phyloP scores from a whole-genome alignment of 1,140 invertebrate genomes.

The Lepidotrigona ventralis region DNA sequence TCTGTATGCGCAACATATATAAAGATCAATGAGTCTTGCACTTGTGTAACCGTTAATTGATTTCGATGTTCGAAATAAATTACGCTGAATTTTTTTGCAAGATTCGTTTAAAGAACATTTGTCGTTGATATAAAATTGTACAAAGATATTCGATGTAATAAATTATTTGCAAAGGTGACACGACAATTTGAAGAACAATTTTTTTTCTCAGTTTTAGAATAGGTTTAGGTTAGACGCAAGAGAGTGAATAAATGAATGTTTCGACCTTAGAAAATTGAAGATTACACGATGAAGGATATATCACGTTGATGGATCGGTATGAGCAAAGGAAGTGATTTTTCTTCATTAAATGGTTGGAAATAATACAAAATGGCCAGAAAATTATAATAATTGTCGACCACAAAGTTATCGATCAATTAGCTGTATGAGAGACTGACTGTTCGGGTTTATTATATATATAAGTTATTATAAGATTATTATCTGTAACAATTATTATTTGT shows the following conservation, averaged over 20 bases:
- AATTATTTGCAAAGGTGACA: not conserved
- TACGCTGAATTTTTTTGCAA: not conserved
- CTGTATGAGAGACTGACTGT: not conserved
- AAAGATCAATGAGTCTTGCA: not conserved
- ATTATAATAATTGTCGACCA: not conserved
- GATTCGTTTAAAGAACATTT: no score
- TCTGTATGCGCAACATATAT: not conserved
- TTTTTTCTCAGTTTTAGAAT: not conserved
- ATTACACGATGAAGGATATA: no score
- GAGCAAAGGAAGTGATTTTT: not conserved
- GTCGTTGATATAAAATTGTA: not conserved
- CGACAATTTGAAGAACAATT: not conserved
- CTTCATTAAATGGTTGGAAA: not conserved
- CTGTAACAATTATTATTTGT: no score
- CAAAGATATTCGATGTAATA: not conserved
- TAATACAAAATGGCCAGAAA: not conserved
- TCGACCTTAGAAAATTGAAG: not conserved
- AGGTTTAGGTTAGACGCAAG: no score
- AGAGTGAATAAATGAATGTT: no score
- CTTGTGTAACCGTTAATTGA: conserved; percentile 37
- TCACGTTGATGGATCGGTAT: no score
- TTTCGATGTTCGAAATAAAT: not conserved
- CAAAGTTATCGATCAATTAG: not conserved
- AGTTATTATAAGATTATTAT: no score
- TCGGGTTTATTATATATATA: not conserved